Conservation (phyloP, 2,888 invertebrate species). For the Hirtodrosophila histrioides region DNA sequence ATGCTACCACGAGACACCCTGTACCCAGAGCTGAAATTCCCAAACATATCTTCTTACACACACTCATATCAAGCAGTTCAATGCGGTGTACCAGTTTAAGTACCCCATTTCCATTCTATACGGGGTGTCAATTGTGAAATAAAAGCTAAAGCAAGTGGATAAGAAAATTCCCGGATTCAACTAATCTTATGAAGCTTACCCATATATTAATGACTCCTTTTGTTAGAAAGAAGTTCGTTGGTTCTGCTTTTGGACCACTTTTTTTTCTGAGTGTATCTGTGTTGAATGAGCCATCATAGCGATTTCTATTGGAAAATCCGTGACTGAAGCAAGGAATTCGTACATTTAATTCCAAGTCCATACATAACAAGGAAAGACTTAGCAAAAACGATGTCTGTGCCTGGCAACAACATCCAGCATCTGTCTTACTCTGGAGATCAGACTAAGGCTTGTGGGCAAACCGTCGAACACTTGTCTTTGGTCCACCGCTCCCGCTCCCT, state of each 20-base stretch:
- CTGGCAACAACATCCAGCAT: conserved; percentile 20
- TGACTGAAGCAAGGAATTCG: conserved; percentile 44
- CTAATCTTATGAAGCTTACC: too few relatives aligned
- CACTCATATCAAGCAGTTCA: too few relatives aligned
- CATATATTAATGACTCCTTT: too few relatives aligned
- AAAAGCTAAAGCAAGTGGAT: too few relatives aligned
- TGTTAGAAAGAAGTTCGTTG: too few relatives aligned
- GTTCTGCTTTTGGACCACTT: background rate
- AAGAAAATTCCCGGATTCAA: too few relatives aligned
- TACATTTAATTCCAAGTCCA: conserved; percentile 29
- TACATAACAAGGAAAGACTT: conserved; percentile 14
- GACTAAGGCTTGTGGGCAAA: conserved; percentile 4
- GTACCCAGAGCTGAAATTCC: too few relatives aligned
- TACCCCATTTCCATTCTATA: too few relatives aligned
- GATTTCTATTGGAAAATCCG: conserved; percentile 39
- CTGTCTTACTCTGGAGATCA: conserved; percentile 15
- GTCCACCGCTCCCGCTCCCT: background rate
- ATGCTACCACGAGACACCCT: too few relatives aligned
- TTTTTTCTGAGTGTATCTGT: background rate
- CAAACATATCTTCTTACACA: too few relatives aligned
- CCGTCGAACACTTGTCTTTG: conserved; percentile 30
- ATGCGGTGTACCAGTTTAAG: too few relatives aligned
- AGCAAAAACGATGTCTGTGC: conserved; percentile 16
- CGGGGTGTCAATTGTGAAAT: too few relatives aligned
- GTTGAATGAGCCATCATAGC: conserved; percentile 18